phyloP scores from a whole-genome alignment of 2,888 invertebrate species.

The Volucella zonaria region DNA sequence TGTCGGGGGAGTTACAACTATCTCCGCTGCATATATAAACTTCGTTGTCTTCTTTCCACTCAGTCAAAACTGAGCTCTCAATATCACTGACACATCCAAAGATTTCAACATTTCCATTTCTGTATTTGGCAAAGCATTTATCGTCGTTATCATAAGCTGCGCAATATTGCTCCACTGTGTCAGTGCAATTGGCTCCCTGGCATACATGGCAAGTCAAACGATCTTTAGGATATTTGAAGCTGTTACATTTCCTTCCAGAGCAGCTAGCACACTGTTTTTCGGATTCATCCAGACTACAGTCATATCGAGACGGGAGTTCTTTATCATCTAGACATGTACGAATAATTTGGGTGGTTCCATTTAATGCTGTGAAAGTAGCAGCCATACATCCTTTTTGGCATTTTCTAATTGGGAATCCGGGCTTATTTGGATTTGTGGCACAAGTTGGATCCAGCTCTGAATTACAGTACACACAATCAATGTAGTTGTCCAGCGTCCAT shows the following conservation, averaged over 20 bases:
- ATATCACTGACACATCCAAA: constrained; percentile 78
- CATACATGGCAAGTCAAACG: constrained; percentile 79
- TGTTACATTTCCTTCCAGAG: constrained; percentile 76
- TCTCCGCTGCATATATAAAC: constrained; percentile 76
- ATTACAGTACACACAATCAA: constrained; percentile 78
- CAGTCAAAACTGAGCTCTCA: constrained; percentile 74
- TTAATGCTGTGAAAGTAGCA: constrained; percentile 73
- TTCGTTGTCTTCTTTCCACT: constrained; percentile 77
- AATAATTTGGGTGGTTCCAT: constrained; percentile 74
- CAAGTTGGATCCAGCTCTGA: constrained; percentile 74
- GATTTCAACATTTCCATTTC: constrained; percentile 73
- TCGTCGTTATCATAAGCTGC: constrained; percentile 76
- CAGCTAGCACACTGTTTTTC: constrained; percentile 76
- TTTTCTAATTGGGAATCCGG: constrained; percentile 74
- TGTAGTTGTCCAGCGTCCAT: constrained; percentile 76
- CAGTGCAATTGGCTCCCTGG: constrained; percentile 73
- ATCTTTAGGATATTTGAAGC: constrained; percentile 77
- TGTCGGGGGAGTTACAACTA: constrained; percentile 77
- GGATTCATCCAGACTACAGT: constrained; percentile 75
- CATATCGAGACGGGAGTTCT: constrained; percentile 76
- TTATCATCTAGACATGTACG: constrained; percentile 80
- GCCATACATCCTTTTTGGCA: constrained; percentile 79
- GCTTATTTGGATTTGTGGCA: constrained; percentile 73
- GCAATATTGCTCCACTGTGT: constrained; percentile 75
- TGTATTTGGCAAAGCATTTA: constrained; percentile 79